phyloP scores from a whole-genome alignment of 92 coral and sea anemone genomes.

The Porites divaricata region DNA sequence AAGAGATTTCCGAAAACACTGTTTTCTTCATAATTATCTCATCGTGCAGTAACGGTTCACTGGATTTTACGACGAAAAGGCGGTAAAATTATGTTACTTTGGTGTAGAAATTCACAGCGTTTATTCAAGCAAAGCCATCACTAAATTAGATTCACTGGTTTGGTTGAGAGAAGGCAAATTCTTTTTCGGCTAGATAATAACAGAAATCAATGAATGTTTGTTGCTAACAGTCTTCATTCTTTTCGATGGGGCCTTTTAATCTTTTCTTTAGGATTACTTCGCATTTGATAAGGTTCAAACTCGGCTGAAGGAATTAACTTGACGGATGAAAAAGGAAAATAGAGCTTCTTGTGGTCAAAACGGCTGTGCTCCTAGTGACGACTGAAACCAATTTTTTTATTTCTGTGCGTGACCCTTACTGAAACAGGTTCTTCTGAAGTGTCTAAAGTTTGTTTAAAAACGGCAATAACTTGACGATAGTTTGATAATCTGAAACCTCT shows the following conservation, averaged over 20 bases:
- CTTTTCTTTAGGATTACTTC: not conserved
- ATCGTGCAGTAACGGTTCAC: conserved; percentile 27
- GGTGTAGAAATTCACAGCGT: not conserved
- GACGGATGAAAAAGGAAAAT: too few relatives aligned
- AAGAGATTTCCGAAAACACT: too few relatives aligned
- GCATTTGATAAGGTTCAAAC: too few relatives aligned
- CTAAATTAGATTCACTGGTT: conserved; percentile 27
- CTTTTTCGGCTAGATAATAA: conserved; percentile 36
- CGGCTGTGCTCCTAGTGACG: too few relatives aligned
- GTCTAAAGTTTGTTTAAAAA: too few relatives aligned
- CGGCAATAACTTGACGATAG: too few relatives aligned
- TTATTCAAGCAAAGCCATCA: conserved; percentile 13
- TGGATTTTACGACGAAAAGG: not conserved
- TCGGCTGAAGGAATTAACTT: too few relatives aligned
- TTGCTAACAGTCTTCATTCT: not conserved
- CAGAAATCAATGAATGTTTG: conserved; percentile 4
- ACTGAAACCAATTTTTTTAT: too few relatives aligned
- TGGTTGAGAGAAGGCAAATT: not conserved
- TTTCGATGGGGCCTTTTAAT: not conserved
- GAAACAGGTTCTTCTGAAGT: too few relatives aligned
- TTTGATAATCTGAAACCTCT: too few relatives aligned
- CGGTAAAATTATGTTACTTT: not conserved
- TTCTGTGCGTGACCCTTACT: too few relatives aligned
- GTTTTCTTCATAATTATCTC: conserved; percentile 2
- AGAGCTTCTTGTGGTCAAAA: too few relatives aligned